Evolutionary conservation across 2,113 vertebrate species (phyloP), one percentile per base, ranked within the genome.

Genomic region (Lepidothrix coronata): DNA sequence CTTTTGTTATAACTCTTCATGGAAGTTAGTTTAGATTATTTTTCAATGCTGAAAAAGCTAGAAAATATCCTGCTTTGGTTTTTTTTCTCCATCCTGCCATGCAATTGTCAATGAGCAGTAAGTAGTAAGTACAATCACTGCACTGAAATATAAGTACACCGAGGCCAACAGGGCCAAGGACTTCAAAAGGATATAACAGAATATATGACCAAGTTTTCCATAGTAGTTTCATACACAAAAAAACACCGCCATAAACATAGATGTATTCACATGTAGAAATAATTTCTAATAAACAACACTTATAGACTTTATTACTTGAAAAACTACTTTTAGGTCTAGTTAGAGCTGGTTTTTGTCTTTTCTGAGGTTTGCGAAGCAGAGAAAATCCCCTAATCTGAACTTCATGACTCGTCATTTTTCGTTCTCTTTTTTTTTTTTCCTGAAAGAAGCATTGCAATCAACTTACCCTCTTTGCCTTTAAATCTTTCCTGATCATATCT

Each of bases 401-500:
- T 35, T 37, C 4, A 8, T 20, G 31, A 44, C 13, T 63, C 3
- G 0, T 11, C 2, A 1, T 14, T 31, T 74, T 55, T 7, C 9
- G 9, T 76, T 62, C 21, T 20, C 14, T 1, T 30, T 62, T 30
- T 54, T 31, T 31, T 33, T 54, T 55, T 33, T 55, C 6, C 10
- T 11, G 17, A 18, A 85, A 91, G 33, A 14, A 76, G 5, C 6
- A 68, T 72, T 65, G 54, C 8, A 25, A 37, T 46, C 48, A 91
- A 97, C 98, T 98, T 96, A 98, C 99, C 99, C 96, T 99, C 99
- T 99, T 99, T 99, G 94, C 99, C 99, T 98, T 99, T 99, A 97
- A 99, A 99, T 92, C 99, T 98, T 98, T 99, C 99, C 96, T 99
- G 99, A 97, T 99, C 99, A 0, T 99, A 99, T 99, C 99, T 98